Evolutionary conservation across 2,888 invertebrate genomes (phyloP).

Genomic region (Antitype chi): DNA sequence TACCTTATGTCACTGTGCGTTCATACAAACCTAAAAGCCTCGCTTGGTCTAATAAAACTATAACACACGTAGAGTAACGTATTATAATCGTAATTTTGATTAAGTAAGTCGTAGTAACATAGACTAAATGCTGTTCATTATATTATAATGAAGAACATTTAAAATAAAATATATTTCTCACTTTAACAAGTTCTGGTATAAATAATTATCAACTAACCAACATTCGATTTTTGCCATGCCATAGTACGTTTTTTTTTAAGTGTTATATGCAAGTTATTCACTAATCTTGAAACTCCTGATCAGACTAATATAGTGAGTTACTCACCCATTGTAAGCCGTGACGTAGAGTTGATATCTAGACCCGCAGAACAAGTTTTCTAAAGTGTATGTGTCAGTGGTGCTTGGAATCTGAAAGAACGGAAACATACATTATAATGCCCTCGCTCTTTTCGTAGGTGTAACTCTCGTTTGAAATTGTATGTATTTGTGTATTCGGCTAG

Average conservation of each 20-base stretch:
- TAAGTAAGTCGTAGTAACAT: background rate
- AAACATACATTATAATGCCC: background rate
- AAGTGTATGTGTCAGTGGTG: conserved; percentile 95
- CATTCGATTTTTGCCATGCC: background rate
- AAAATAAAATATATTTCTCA: background rate
- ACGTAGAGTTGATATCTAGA: conserved; percentile 98
- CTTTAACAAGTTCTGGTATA: background rate
- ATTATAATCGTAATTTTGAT: background rate
- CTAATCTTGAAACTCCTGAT: background rate
- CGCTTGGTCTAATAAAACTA: background rate
- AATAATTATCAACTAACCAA: background rate
- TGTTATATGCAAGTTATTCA: background rate
- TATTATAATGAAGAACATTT: background rate
- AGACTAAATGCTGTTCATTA: background rate
- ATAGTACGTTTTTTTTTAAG: background rate
- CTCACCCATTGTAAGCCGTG: conserved; percentile 97
- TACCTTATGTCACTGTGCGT: conserved; percentile 1
- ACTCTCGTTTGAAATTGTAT: background rate
- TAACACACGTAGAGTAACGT: background rate
- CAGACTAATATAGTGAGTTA: conserved; percentile 2
- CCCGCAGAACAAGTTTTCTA: conserved; percentile 97
- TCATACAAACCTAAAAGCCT: background rate
- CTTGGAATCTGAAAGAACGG: conserved; percentile 90
- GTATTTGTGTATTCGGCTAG: background rate
- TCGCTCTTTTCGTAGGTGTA: background rate